Evolutionary conservation across 1,140 invertebrate species (phyloP), one percentile per base, ranked within the genome.

Genomic region (Conus ventricosus): DNA sequence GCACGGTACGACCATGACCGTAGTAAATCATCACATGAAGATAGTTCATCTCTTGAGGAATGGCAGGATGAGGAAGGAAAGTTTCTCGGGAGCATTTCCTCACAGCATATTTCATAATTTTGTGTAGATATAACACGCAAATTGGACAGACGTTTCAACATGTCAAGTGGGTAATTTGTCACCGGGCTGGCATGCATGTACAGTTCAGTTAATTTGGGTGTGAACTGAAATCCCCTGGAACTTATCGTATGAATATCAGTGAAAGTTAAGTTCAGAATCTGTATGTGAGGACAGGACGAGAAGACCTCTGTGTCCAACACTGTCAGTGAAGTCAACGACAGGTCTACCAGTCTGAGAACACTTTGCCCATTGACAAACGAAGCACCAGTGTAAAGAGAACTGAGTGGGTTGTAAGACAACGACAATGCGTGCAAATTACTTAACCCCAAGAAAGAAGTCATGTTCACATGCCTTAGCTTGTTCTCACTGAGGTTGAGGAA

Each of bases 1-100:
- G 88, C 87, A 7, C 88, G 85, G 10, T 91, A 87, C n/a, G 87
- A 13, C 25, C 84, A 57, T 17, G 87, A 86, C 53, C 81, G 55
- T 71, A 92, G 85, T 23, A 92, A 67, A 67, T 92, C 88, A 23
- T 85, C 84, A 81, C 92, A 92, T 4, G 92, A 92, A 13, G 92
- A 92, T 51, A 92, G 85, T 84, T 89, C 88, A n/a, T 89, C 85
- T 3, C 23, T 60, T 17, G 88, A 71, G n/a, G 88, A 84, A 25
- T 63, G 53, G 53, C 81, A 83, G 0, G 15, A 53, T n/a, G 39
- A 23, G 39, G 27, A 0, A 23, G 84, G 17, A 63, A 63, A 63
- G 11, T 63, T 15, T n/a, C 90, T 87, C 17, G 90, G 90, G 86
- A 88, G 89, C 5, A 85, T 54, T 8, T 71, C 23, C n/a, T n/a